Conservation (phyloP, 1,140 invertebrate genomes). For the Zaprionus camerounensis region DNA sequence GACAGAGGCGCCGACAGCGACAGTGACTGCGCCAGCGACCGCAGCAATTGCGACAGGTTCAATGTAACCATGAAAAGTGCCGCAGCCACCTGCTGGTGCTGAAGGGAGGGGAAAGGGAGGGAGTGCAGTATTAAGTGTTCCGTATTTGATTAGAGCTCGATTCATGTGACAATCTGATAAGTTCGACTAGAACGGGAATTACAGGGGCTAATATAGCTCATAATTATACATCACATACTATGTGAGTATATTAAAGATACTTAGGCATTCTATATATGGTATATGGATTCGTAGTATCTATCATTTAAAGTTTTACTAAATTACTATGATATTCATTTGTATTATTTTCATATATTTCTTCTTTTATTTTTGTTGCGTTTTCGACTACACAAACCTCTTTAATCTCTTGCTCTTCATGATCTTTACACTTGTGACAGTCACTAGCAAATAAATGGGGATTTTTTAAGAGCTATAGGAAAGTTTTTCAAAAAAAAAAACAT, state of each 20-base stretch:
- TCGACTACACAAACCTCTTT: no score
- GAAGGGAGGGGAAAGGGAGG: not conserved
- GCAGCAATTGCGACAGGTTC: constrained; percentile 54
- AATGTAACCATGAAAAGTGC: constrained; percentile 73
- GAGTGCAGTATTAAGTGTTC: not conserved
- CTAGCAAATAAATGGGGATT: no score
- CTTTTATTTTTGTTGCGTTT: no score
- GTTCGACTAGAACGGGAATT: not conserved
- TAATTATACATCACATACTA: not conserved
- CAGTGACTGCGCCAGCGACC: constrained; percentile 17
- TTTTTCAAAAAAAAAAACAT: no score
- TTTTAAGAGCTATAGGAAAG: no score
- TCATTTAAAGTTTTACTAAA: no score
- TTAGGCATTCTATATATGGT: not conserved
- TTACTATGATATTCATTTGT: no score
- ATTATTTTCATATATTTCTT: no score
- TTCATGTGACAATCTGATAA: not conserved
- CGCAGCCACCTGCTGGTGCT: constrained; percentile 33
- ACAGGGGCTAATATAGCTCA: not conserved
- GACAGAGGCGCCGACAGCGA: constrained; percentile 14
- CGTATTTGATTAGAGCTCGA: constrained; percentile 1
- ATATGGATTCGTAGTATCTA: no score
- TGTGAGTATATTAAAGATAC: not conserved
- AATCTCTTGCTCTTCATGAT: no score
- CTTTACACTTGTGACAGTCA: no score